Evolutionary conservation across 2,888 invertebrate genomes (phyloP).

Genomic region (Drosophila macrospina): DNA sequence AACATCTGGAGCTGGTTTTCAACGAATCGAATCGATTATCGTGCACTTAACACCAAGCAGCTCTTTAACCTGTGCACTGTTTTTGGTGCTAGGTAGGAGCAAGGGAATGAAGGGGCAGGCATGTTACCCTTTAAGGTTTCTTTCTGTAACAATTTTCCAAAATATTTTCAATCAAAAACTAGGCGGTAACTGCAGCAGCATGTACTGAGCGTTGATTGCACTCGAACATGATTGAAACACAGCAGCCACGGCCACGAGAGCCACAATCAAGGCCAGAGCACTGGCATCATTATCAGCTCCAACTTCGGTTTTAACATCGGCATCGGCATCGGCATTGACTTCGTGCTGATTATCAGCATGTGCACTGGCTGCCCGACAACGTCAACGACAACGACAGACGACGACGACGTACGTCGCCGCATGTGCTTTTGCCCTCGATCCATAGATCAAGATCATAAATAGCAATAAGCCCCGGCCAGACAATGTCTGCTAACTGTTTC

Average conservation of each 20-base stretch:
- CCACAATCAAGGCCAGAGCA: conserved; percentile 60
- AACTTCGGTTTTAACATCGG: conserved; percentile 35
- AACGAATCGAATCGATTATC: conserved; percentile 78
- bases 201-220: conserved; percentile 60
- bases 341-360: conserved; percentile 74
- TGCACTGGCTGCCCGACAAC: conserved; percentile 67
- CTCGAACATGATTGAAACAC: conserved; percentile 58
- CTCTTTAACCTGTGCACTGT: conserved; percentile 71
- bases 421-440: conserved; percentile 83
- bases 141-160: conserved; percentile 68
- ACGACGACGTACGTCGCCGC: conserved; percentile 64
- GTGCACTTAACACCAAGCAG: conserved; percentile 78
- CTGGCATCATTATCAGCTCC: conserved; percentile 66
- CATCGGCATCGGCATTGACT: conserved; percentile 21
- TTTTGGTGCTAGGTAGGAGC: conserved; percentile 29
- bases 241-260: conserved; percentile 35
- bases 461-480: conserved; percentile 81
- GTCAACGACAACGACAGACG: conserved; percentile 12
- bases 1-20: conserved; percentile 35
- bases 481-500: conserved; percentile 84
- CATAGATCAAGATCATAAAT: conserved; percentile 85
- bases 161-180: conserved; percentile 74
- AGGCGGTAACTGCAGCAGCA: conserved; percentile 56
- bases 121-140: conserved; percentile 72
- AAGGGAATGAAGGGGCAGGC: conserved; percentile 19